Evolutionary conservation across 2,888 invertebrate species (phyloP), one percentile per base, ranked within the genome.

Genomic region (Pyrrhosoma nymphula): DNA sequence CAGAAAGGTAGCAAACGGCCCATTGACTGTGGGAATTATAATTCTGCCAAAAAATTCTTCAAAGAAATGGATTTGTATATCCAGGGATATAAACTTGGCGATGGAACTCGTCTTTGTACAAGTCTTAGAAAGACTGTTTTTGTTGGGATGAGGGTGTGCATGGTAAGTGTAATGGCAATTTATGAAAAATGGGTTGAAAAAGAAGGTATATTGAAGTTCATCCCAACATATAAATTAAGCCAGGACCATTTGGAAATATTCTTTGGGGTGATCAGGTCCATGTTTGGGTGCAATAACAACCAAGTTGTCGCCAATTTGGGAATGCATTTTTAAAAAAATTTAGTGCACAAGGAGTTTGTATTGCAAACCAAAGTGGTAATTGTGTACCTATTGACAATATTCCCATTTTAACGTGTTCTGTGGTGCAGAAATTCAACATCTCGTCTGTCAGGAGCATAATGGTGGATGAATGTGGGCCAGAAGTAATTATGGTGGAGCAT

Each of bases 261-360:
- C 96, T 95, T 96, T 95, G 95, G 95, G 55, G 95, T 95, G 23
- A 95, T 96, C 0, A 56, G 96, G 90, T 95, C 95, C 47, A 96
- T 95, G 90, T 95, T 89, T 75, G 96, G 96, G 14, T 95, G 95
- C 35, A 96, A 96, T 91, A 96, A 96, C 63, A 96, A 96, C 93
- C 96, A 4, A 96, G 95, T 95, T 90, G 91, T 8, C 69, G 55
- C 8, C 95, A 96, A 82, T 96, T 96, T 88, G 95, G 88, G 60
- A 69, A 88, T 55, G 95, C 96, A 30, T 96, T 95, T n/a, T 4
- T 96, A 96, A 95, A 96, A 95, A 89, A 90, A 96, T 12, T 63
- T 96, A 23, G 69, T 96, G 14, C 93, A 95, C 93, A 95, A 95
- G 69, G 69, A 69, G 12, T 20, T 69, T 2, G n/a, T n/a, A 69